Base-by-base conservation (phyloP, 2,888 invertebrate genomes). In the Elgonia sp. region DNA sequence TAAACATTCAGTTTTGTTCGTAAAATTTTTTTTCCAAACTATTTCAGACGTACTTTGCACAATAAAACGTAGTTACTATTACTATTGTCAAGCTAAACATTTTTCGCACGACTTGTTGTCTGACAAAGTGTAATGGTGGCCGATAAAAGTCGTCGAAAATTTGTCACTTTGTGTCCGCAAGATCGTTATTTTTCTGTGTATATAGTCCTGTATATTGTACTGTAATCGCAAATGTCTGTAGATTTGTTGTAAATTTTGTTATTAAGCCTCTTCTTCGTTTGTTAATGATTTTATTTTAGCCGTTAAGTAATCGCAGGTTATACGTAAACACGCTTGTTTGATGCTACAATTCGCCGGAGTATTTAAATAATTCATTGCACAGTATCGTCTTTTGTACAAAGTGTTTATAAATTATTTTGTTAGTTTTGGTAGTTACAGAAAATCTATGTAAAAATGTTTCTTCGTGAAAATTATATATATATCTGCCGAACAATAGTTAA, bases 131-230 rank as follows among this genome's bases (percentile, higher is more conserved):
- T 16, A 39, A 21, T 18, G 67, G 16, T 65, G 80, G 76, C 60
- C 73, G 80, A 80, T 67, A 73, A 79, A 50, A 79, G 85, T 85
- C 80, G 85, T 70, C 39, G 67, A 80, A 80, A 75, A 67, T 46
- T 12, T 29, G 8, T 9, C 12, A 21, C 21, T 37, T 73, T 21
- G 29, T 29, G 46, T 1, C 50, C 12, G 21, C 21, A 20, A n/a
- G 63, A 60, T 79, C 42, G 67, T 67, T 55, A 20, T 77, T 40
- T n/a, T n/a, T 20, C 8, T 77, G 14, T 50, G 29, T 14, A 75
- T 46, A 62, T 29, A 29, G 29, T 5, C 29, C 29, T 29, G 29
- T 29, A 3, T n/a, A 10, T 12, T 76, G 16, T 20, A 46, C 42
- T 1, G 29, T 46, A 46, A 6, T 21, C 21, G 21, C 21, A 18